Evolutionary conservation across 2,888 invertebrate species (phyloP).

Genomic region (Phasia obesa): DNA sequence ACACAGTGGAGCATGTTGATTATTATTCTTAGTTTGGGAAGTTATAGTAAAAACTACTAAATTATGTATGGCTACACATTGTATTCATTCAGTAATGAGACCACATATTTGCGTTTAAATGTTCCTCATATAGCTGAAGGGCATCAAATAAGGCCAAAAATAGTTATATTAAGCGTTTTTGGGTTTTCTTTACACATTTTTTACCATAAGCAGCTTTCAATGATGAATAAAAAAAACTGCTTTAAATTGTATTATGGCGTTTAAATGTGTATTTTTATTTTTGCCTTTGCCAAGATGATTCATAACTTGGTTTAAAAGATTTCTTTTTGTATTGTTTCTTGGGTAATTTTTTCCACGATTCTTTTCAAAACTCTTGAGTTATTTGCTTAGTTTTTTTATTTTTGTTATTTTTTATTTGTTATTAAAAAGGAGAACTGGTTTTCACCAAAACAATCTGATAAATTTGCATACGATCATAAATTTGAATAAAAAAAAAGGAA

Average conservation of each 20-base stretch:
- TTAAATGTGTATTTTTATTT: neutral
- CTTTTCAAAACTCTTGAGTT: constrained; percentile 23
- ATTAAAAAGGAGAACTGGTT: constrained; percentile 44
- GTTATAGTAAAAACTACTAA: no score
- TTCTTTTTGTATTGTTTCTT: constrained; percentile 45
- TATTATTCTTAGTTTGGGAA: no score
- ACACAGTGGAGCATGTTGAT: no score
- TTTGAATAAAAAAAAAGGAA: constrained; percentile 13
- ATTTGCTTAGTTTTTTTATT: neutral
- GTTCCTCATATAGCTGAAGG: no score
- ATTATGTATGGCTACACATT: no score
- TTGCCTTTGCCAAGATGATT: constrained; percentile 31
- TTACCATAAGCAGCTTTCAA: no score
- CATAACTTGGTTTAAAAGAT: constrained; percentile 31
- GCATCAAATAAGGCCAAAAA: neutral
- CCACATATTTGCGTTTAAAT: no score
- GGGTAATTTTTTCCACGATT: neutral
- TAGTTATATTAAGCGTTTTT: no score
- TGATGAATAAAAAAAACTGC: no score
- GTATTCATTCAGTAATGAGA: no score
- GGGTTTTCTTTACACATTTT: neutral
- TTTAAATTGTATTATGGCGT: no score
- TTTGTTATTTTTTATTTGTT: constrained; percentile 1
- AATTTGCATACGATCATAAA: constrained; percentile 52
- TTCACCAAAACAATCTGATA: constrained; percentile 40